A percentile compares a stretch with the other conserved stretches of the same genome.
Conservation (phyloP, 2,888 invertebrate species). For the Drepanosiphum platanoidis region DNA sequence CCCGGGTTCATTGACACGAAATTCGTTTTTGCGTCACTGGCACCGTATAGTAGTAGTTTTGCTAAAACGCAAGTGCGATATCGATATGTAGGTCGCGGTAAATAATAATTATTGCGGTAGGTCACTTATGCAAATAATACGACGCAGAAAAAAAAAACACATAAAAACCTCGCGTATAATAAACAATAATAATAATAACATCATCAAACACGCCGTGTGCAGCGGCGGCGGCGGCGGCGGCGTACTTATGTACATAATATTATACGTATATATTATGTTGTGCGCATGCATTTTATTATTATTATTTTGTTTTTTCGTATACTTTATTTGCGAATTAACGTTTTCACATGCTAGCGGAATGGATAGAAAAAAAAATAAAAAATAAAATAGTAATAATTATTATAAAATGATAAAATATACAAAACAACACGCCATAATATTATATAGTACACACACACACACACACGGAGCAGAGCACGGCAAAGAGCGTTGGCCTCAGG, state of each 20-base stretch:
- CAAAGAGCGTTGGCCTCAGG: constrained; percentile 55
- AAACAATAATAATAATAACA: constrained; percentile 15
- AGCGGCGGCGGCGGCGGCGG: background rate
- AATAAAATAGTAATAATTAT: no score
- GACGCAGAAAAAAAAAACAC: background rate
- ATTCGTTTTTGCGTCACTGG: background rate
- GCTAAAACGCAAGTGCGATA: constrained; percentile 23
- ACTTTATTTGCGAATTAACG: constrained; percentile 8
- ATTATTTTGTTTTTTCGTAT: constrained; percentile 5
- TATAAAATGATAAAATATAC: constrained; percentile 13
- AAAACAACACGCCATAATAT: constrained; percentile 26
- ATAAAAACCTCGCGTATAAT: background rate
- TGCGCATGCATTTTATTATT: no score
- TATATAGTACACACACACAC: background rate
- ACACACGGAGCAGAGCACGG: background rate
- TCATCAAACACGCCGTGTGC: background rate
- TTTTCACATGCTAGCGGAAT: constrained; percentile 26
- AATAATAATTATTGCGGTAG: constrained; percentile 55
- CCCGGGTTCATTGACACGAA: constrained; percentile 7
- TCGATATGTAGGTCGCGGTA: constrained; percentile 40
- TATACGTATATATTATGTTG: no score
- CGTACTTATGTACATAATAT: background rate
- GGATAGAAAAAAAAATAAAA: background rate
- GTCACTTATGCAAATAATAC: constrained; percentile 28
- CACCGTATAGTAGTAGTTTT: no score